Evolutionary conservation across 2,888 invertebrate species (phyloP).

Genomic region (Congeria kusceri): DNA sequence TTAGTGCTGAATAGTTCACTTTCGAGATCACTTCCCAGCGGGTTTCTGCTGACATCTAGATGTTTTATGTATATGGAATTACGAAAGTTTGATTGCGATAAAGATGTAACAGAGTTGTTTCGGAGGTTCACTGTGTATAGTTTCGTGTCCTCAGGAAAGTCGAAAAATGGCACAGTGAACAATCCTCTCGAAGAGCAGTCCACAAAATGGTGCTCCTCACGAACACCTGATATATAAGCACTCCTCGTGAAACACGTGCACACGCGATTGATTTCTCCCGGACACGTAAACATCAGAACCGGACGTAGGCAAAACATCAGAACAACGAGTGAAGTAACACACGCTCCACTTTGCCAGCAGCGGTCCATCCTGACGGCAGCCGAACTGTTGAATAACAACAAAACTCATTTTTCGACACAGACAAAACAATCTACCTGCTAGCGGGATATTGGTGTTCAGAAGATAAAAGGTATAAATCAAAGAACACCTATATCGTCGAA

Average conservation of each 20-base stretch:
- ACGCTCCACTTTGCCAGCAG: neutral
- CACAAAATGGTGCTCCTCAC: constrained; percentile 34
- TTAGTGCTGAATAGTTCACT: constrained; percentile 34
- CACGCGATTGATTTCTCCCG: constrained; percentile 29
- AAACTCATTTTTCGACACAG: too few species aligned
- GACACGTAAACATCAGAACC: constrained; percentile 41
- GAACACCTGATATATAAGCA: neutral
- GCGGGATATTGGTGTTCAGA: too few species aligned
- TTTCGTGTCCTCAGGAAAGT: constrained; percentile 40
- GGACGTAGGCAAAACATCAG: constrained; percentile 2
- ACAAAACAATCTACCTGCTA: too few species aligned
- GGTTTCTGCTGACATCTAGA: constrained; percentile 58
- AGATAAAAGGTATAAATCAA: too few species aligned
- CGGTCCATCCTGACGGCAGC: neutral
- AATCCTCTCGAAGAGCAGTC: constrained; percentile 59
- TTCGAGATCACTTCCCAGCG: constrained; percentile 42
- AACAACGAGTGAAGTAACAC: neutral
- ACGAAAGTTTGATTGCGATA: constrained; percentile 30
- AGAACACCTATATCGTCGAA: too few species aligned
- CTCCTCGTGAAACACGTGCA: constrained; percentile 44
- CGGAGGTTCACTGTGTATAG: constrained; percentile 42
- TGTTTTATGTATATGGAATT: constrained; percentile 23
- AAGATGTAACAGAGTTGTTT: constrained; percentile 51
- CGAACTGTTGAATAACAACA: too few species aligned
- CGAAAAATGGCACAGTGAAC: constrained; percentile 43